Evolutionary conservation across 2,113 vertebrate species (phyloP), one percentile per base, ranked within the genome.

Genomic region (Oncorhynchus masou): DNA sequence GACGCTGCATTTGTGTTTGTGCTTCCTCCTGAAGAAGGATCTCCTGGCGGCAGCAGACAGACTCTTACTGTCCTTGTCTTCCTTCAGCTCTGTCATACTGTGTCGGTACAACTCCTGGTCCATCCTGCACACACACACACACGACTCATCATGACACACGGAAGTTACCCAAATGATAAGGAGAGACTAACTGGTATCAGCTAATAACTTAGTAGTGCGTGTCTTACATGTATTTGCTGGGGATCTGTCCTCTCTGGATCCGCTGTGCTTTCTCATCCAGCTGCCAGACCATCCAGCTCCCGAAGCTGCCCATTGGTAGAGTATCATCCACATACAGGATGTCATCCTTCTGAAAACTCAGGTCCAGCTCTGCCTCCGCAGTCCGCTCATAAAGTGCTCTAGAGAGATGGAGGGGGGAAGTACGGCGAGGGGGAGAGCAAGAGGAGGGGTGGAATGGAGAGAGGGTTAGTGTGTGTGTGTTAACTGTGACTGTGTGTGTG

Each of bases 251-350:
- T 51, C 96, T 95, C 92, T 97, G 96, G 87, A 99, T 95, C 88
- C 96, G 95, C 89, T 98, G 98, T 71, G 96, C 97, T 4, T 96
- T 98, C 90, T 99, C 98, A 0, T 99, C 98, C 39, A 99, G 95
- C 87, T 99, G 97, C 97, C 98, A 99, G 71, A 96, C 96, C 95
- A 97, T 98, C 98, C 98, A 99, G 68, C 93, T 96, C 77, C 98
- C 98, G 20, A 99, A 97, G 75, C 91, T 95, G 81, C 98, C 97
- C 86, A 97, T 96, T 60, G 97, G 97, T 74, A 99, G 90, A 39
- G 98, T 98, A 85, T 99, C 96, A 45, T 99, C 98, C 70, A 99
- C 95, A 19, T 95, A 99, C 24, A 99, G 94, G 88, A 99, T 99
- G 83, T 99, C 98, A 15, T 99, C 98, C 85, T 98, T 99, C 92